Base-by-base conservation (phyloP, 2,888 invertebrate species). In the Cordilura impudica region DNA sequence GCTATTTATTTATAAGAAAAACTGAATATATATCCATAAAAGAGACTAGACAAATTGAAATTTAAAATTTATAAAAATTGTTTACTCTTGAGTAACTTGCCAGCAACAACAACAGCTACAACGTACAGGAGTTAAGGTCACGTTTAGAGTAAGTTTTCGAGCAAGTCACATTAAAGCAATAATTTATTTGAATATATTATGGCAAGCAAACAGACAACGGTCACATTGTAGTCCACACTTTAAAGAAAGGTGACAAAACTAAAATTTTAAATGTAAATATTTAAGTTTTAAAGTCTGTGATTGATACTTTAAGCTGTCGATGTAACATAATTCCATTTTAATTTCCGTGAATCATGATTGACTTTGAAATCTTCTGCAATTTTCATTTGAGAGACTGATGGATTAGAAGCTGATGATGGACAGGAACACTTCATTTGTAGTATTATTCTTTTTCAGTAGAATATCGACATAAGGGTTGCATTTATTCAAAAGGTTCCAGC, bases 11-110 rank as follows among this genome's bases (percentile, higher is more conserved):
- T 58, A 31, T n/a, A 70, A 63, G 63, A 76, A 76, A 75, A 69
- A n/a, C 69, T 63, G 70, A 70, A 76, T 76, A 75, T 72, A 61
- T 63, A 67, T 35, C 54, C 63, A 75, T 75, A 79, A 75, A 79
- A 49, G 19, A 75, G 79, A 79, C 75, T 67, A 79, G 79, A 79
- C 79, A 79, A 79, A 79, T 75, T 71, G 79, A 79, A 75, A 75
- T 79, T 79, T 79, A 75, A 79, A 79, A 79, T 79, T 71, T 75
- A 75, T 53, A 65, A 71, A 71, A 75, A 79, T 70, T 79, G 63
- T 79, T 70, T 61, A 49, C 66, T 76, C 69, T 63, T 70, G 75
- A 56, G 70, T 70, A 54, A 29, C 14, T 54, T 70, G 63, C 16
- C 43, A 2, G 10, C 16, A 23, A 23, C 6, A 19, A 12, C 2